Base-by-base conservation (phyloP, 2,797 vertebrate genomes). In the Sebastes taczanowskii region DNA sequence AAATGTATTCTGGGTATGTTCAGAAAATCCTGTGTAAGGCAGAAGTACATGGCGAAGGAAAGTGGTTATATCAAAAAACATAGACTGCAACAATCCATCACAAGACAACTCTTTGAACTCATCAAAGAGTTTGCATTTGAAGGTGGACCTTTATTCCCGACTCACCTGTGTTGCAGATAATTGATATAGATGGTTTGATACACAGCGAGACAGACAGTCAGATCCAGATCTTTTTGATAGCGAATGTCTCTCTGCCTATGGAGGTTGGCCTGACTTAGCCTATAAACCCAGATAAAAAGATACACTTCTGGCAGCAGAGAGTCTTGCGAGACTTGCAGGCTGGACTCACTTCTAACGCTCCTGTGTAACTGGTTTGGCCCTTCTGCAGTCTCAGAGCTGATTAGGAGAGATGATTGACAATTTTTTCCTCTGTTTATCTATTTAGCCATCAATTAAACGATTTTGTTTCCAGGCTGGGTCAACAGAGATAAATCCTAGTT, bases 251-350 rank as follows among this genome's bases (percentile, higher is more conserved):
- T 27, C 62, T 71, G 80, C 66, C 71, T 59, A 2, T 53, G 69
- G 82, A 83, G 74, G 30, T 60, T 60, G 53, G 68, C 62, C 60
- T 65, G 74, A 42, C 79, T 87, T 78, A 84, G 82, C 84, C 88
- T 79, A 86, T 77, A 88, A 93, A 90, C 88, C 82, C 84, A 89
- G 85, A 91, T 91, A 77, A 86, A 79, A 86, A 80, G 80, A 85
- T 67, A 29, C 11, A 42, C 74, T 77, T 56, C 79, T 90, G 88
- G 91, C 89, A 89, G 91, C 78, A 53, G 20, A 10, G 3, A 22
- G 61, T 86, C 83, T 90, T 80, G 38, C 2, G 82, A 89, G 88
- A 87, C 25, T 2, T 1, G 64, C 71, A 34, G 68, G 67, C 77
- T 88, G 85, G 84, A 85, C 77, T 82, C 59, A 70, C 77, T 81